These are phyloP conservation scores for Holacanthus passer DNA, from an alignment of 2,113 vertebrate species.

Conservation along the genomic window DNA sequence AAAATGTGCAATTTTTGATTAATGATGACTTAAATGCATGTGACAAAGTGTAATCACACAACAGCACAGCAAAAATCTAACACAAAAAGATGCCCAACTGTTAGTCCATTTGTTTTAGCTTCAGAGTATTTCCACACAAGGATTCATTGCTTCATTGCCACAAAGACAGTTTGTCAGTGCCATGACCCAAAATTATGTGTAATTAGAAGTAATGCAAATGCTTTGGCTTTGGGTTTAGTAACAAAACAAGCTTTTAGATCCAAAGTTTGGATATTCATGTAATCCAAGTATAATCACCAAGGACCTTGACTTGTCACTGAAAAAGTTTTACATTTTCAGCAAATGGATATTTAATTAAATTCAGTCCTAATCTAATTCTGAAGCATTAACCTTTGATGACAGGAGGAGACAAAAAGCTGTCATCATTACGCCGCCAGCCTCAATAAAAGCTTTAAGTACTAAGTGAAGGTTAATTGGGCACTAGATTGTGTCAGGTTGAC, in stretches of 20 bases:
- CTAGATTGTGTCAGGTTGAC: constrained; percentile 30
- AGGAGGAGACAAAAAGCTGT: background rate
- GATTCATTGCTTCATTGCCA: background rate
- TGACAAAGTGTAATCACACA: background rate
- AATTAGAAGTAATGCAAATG: background rate
- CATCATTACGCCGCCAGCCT: background rate
- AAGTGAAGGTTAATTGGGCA: constrained; percentile 25
- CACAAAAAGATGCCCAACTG: background rate
- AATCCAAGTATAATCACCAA: background rate
- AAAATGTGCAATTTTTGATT: background rate
- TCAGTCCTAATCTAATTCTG: background rate
- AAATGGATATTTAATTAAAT: constrained; percentile 16
- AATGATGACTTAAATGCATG: background rate
- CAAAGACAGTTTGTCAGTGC: background rate
- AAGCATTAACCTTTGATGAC: constrained; percentile 12
- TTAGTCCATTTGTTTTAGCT: background rate
- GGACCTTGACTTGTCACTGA: background rate
- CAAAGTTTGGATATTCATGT: background rate
- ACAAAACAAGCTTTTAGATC: background rate
- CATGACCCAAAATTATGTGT: background rate
- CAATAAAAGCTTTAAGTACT: background rate
- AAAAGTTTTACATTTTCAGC: background rate
- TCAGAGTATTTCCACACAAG: background rate
- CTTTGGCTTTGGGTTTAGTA: no score
- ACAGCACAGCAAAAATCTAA: background rate